Conservation (phyloP, 2,797 vertebrate genomes). For the Lophotriccus pileatus region DNA sequence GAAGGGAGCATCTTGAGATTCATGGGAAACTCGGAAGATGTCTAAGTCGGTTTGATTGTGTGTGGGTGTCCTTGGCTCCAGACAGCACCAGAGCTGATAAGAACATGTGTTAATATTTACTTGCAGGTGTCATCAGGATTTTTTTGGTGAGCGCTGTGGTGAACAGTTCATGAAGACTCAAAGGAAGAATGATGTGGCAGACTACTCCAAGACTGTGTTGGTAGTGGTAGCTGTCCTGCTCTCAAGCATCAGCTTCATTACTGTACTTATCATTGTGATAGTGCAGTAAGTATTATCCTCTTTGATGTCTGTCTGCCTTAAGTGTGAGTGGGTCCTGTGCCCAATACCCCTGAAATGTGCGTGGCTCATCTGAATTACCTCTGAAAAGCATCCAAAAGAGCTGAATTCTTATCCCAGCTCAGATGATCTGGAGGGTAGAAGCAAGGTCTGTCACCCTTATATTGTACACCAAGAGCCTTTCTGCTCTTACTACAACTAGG, state of each 20-base stretch:
- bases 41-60: background rate
- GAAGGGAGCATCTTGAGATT: background rate
- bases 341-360: background rate
- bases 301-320: background rate
- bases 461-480: background rate
- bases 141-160: constrained; percentile 80
- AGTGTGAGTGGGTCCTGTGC: background rate
- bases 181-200: constrained; percentile 38
- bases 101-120: constrained; percentile 43
- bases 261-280: constrained; percentile 61
- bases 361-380: background rate
- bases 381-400: background rate
- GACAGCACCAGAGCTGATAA: background rate
- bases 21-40: constrained; percentile 39
- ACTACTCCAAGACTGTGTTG: constrained; percentile 68
- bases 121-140: constrained; percentile 76
- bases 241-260: constrained; percentile 48
- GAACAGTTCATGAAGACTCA: constrained; percentile 77
- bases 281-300: constrained; percentile 72
- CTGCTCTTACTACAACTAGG: background rate
- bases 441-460: background rate
- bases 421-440: background rate
- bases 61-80: constrained; percentile 52
- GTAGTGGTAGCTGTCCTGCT: constrained; percentile 66
- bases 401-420: background rate